A percentile compares a stretch with the other conserved stretches of the same genome.
Conservation (phyloP, 2,113 vertebrate genomes). For the Piprites chloris region DNA sequence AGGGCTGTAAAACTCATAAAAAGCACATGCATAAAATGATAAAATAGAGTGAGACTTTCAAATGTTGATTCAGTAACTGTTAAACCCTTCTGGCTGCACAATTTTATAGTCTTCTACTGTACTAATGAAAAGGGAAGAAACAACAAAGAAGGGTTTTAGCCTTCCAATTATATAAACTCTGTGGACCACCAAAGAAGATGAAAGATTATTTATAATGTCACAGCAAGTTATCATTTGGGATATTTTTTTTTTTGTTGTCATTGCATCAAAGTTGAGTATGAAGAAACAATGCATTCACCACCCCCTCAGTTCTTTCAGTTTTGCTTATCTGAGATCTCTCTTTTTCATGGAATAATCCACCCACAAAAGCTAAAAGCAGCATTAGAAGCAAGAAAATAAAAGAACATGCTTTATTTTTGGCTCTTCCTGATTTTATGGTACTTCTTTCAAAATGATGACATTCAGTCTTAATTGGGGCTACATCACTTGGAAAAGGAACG, state of each 20-base stretch:
- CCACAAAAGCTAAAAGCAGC: constrained; percentile 35
- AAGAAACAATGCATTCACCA: constrained; percentile 57
- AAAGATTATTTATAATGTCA: constrained; percentile 70
- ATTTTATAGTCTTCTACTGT: constrained; percentile 72
- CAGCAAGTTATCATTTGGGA: constrained; percentile 65
- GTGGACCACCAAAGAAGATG: constrained; percentile 73
- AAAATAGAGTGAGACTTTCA: constrained; percentile 68
- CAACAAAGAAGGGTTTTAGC: constrained; percentile 61
- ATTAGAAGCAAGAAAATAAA: constrained; percentile 9
- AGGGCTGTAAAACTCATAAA: constrained; percentile 68
- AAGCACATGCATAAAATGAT: constrained; percentile 69
- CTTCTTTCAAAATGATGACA: neutral
- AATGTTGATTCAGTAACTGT: constrained; percentile 69
- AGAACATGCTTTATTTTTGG: neutral
- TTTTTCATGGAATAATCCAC: constrained; percentile 40
- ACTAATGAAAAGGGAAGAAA: constrained; percentile 69
- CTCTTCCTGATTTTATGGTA: neutral
- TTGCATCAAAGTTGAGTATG: constrained; percentile 54
- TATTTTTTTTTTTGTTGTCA: constrained; percentile 42
- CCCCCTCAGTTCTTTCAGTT: constrained; percentile 12
- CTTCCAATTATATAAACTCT: constrained; percentile 68
- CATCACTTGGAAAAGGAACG: neutral
- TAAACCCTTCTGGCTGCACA: constrained; percentile 66
- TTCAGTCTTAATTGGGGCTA: neutral
- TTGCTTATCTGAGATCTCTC: constrained; percentile 39